phyloP scores from a whole-genome alignment of 2,113 vertebrate genomes.

The Martes martes region DNA sequence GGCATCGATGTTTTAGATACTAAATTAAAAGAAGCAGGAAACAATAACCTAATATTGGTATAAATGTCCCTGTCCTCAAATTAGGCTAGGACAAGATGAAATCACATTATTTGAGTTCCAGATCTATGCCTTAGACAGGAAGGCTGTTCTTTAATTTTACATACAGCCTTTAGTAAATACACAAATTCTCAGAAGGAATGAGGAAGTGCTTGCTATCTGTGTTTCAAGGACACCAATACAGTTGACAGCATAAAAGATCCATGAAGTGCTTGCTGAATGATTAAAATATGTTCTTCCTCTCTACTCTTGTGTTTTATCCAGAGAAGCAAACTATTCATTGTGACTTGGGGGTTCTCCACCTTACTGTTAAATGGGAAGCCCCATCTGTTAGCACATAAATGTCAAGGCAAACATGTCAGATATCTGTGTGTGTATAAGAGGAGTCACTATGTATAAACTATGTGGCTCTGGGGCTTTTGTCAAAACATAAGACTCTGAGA shows the following conservation, averaged over 20 bases:
- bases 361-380: neutral
- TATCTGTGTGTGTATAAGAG: neutral
- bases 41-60: neutral
- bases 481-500: neutral
- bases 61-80: neutral
- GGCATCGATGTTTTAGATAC: neutral
- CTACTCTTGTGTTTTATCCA: slow-evolving; percentile 10
- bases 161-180: neutral
- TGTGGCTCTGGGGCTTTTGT: slow-evolving; percentile 1
- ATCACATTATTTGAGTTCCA: neutral
- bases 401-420: slow-evolving; percentile 27
- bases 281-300: neutral
- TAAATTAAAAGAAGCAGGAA: slow-evolving; percentile 17
- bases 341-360: neutral
- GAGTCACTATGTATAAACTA: slow-evolving; percentile 11
- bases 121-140: neutral
- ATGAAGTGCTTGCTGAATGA: neutral
- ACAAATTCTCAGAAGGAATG: neutral
- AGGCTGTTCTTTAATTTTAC: neutral
- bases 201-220: neutral
- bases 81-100: neutral
- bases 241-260: neutral
- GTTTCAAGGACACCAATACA: neutral
- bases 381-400: slow-evolving; percentile 46
- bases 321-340: neutral